Evolutionary conservation across 2,113 vertebrate species (phyloP), one percentile per base, ranked within the genome.

Genomic region (Mustela lutreola): DNA sequence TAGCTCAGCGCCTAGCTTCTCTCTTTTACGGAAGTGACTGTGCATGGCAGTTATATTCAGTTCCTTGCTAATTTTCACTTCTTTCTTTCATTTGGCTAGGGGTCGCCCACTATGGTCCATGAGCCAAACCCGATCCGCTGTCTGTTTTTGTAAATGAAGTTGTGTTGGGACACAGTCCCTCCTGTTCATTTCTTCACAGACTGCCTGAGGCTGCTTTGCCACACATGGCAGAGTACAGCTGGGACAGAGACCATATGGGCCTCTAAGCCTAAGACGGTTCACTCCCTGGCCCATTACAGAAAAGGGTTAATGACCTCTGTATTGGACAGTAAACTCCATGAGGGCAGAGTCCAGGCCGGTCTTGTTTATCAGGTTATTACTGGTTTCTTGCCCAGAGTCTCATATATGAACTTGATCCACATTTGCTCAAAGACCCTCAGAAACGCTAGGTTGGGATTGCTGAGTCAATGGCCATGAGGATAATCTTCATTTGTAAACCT

Each of bases 121-220:
- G 15, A 31, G 22, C 21, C 45, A 62, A 15, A 79, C 87, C 48
- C 0, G 2, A 82, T 12, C 31, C 18, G 24, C 9, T 24, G 56
- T 24, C 42, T 16, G 7, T 78, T 65, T 95, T 86, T 82, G 12
- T 83, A 92, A 89, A 85, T 79, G 33, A 92, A 80, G 85, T 58
- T 70, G 70, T 31, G 71, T 4, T 50, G 48, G 48, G 19, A n/a
- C 22, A 56, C 18, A 26, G 45, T 71, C 26, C 16, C 28, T 71
- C 31, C n/a, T 0, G 0, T 4, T 70, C 11, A 31, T 45, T 87
- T 85, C 58, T 67, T 82, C 45, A 26, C 18, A n/a, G 15, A 31
- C 15, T 12, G n/a, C 22, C 73, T 67, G 1, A 21, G 33, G 86
- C 39, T 76, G 73, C 36, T 33, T 60, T 10, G 2, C 9, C n/a